phyloP scores from a whole-genome alignment of 2,888 invertebrate genomes.

The Dione vanillae region DNA sequence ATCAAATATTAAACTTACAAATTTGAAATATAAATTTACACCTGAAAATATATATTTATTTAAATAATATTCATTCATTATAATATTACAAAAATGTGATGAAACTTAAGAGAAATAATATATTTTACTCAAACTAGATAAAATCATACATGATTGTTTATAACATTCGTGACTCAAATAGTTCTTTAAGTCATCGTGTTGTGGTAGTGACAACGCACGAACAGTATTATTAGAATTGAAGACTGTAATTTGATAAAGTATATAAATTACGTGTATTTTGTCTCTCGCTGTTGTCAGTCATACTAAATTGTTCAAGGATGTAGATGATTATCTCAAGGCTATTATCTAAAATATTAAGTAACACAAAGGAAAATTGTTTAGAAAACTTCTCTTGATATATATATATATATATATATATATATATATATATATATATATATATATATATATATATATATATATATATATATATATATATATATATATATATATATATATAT shows the following conservation, averaged over 20 bases:
- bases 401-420: too few relatives aligned
- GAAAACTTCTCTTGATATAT: neutral
- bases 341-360: neutral
- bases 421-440: too few relatives aligned
- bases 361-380: neutral
- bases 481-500: too few relatives aligned
- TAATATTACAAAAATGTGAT: neutral
- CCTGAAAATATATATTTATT: neutral
- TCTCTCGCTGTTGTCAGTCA: slow-evolving; percentile 26
- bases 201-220: slow-evolving; percentile 26
- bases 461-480: too few relatives aligned
- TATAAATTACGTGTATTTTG: slow-evolving; percentile 39
- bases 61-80: neutral
- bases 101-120: neutral
- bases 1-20: too few relatives aligned
- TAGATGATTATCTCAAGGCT: slow-evolving; percentile 31
- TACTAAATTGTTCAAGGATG: slow-evolving; percentile 37
- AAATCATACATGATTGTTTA: slow-evolving; percentile 10
- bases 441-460: too few relatives aligned
- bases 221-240: slow-evolving; percentile 30
- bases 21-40: neutral
- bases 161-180: slow-evolving; percentile 24
- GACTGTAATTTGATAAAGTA: slow-evolving; percentile 36
- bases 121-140: neutral
- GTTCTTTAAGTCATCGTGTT: slow-evolving; percentile 18